Evolutionary conservation across 2,797 vertebrate genomes (phyloP), one percentile per base, ranked within the genome.

Genomic region (Chaenodraco wilsoni): DNA sequence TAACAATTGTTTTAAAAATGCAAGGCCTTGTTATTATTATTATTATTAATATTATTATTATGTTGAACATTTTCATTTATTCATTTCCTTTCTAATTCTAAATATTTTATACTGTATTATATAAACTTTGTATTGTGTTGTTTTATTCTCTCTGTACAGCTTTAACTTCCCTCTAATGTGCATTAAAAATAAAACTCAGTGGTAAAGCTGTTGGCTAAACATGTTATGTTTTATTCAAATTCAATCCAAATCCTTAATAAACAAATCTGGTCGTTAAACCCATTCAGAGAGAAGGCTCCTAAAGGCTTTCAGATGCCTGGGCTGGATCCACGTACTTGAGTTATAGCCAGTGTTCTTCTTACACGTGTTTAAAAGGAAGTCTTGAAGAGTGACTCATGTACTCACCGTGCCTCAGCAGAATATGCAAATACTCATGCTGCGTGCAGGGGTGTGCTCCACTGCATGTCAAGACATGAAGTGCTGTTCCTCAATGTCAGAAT

Each of bases 361-460:
- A 46, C 14, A 3, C 13, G 5, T 27, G 31, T 61, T 41, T 64
- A 15, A 71, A 51, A 65, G 65, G 33, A 33, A 50, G 49, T 27
- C 14, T 46, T 33, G 10, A 27, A 44, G 23, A 19, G 19, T 78
- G 75, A 84, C 31, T 79, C 68, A 72, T 61, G 23, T 3, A 62
- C 21, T 41, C 19, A 56, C 41, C 61, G 33, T 13, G 10, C 23
- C 15, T 49, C 15, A 58, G 15, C 19, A 37, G 69, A 79, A 78
- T 79, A 86, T 86, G 82, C 79, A 86, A 86, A 87, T 84, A 8
- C 56, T 65, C 44, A 52, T 52, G 37, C 7, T 16, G 33, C 7
- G 4, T 48, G 48, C 54, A 23, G 46, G 50, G 40, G 45, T 7
- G 54, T 19, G 23, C 37, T 33, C 0, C 1, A 23, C 11, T 71